These are phyloP conservation scores for Montipora capricornis DNA, from an alignment of 64 coral and sea anemone genomes.

Conservation along the genomic window DNA sequence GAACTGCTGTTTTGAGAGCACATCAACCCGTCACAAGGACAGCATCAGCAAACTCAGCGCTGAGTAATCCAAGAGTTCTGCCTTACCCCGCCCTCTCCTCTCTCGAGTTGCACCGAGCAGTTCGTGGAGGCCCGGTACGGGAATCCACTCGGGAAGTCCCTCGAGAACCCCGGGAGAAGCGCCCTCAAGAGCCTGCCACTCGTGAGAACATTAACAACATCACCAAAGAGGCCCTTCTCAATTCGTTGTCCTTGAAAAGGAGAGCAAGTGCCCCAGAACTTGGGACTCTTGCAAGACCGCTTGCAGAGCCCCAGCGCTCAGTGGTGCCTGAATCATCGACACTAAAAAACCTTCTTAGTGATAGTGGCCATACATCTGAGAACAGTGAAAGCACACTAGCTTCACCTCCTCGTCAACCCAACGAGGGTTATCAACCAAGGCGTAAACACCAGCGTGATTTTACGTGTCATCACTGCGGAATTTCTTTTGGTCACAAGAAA, in stretches of 20 bases:
- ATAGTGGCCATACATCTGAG: background rate
- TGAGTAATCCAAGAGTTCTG: background rate
- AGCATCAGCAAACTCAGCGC: slow-evolving; percentile 32
- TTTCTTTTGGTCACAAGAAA: slow-evolving; percentile 93
- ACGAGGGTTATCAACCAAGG: slow-evolving; percentile 31
- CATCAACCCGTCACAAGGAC: slow-evolving; percentile 23
- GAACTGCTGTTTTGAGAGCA: background rate
- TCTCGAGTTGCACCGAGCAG: background rate
- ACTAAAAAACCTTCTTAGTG: background rate
- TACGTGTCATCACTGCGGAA: slow-evolving; percentile 77
- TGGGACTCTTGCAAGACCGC: slow-evolving; percentile 20
- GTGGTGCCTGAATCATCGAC: background rate
- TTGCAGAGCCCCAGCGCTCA: background rate
- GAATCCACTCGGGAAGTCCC: background rate
- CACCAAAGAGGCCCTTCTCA: slow-evolving; percentile 87
- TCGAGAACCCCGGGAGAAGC: background rate
- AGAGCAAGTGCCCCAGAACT: slow-evolving; percentile 83
- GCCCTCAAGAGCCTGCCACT: background rate
- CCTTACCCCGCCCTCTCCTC: background rate
- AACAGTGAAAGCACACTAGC: background rate
- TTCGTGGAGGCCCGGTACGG: slow-evolving; percentile 14
- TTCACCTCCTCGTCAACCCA: slow-evolving; percentile 18
- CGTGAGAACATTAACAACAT: slow-evolving; percentile 89
- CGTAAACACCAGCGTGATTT: slow-evolving; percentile 67
- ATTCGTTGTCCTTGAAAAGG: slow-evolving; percentile 85